Evolutionary conservation across 2,113 vertebrate species (phyloP), one percentile per base, ranked within the genome.

Genomic region (Trachemys scripta): DNA sequence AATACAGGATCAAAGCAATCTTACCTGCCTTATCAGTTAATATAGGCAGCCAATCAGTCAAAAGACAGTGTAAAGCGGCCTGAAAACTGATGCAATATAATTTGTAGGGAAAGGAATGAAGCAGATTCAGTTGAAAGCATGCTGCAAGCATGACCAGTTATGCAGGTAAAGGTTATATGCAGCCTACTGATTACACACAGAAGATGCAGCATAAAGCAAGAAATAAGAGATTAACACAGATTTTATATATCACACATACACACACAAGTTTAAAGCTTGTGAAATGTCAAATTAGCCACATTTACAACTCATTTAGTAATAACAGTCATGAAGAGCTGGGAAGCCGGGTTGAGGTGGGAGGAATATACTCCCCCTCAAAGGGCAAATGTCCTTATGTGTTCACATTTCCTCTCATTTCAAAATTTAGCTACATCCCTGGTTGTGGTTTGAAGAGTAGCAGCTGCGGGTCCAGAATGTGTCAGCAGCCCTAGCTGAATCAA

Each of bases 1-100:
- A 96, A 97, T 96, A 94, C 92, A 47, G 93, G 97, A 97, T 97
- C 97, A 97, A 97, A 97, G 96, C 95, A 94, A 93, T 87, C 93
- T 90, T 92, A 97, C 92, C 96, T 93, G 96, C 84, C 25, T 92
- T 94, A 97, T 97, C 96, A 96, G 96, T 97, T 97, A 96, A 96
- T 96, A 95, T 0, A 95, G 95, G 69, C 96, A 97, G 89, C 82
- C 91, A 97, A 83, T 95, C 97, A 96, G 90, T 96, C 96, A 92
- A 95, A 97, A 96, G 54, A 94, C 79, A 93, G 93, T 72, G 65
- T n/a, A 91, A 97, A 97, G 96, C 97, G 91, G 94, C 88, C 92
- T 80, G 89, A 97, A 97, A 97, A 93, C 47, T 79, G 78, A 47
- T 7, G 89, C 72, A 65, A 93, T 7, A 1, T 84, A 8, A 87